These are phyloP conservation scores for Drosophila azteca DNA, from an alignment of 1,140 invertebrate genomes.

Conservation along the genomic window DNA sequence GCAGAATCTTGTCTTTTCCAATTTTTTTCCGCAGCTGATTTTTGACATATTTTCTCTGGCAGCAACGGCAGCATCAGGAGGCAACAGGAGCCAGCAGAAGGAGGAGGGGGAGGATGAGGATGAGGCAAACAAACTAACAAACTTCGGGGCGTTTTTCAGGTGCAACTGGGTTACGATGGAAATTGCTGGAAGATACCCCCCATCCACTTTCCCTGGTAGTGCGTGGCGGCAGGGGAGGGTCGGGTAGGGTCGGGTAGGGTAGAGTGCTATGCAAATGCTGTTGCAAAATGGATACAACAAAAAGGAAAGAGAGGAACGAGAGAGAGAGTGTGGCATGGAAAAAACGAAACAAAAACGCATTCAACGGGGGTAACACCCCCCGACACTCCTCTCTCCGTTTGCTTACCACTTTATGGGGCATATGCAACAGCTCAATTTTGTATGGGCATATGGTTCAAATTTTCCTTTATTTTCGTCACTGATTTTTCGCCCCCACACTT, in stretches of 20 bases:
- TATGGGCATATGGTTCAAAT: conserved; percentile 33
- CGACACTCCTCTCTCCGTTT: neutral
- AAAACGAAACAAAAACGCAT: conserved; percentile 57
- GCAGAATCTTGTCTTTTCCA: conserved; percentile 52
- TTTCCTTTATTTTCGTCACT: neutral
- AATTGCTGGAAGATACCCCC: conserved; percentile 34
- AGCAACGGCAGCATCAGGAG: conserved; percentile 25
- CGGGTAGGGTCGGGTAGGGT: conserved; percentile 19
- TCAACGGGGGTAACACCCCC: conserved; percentile 43
- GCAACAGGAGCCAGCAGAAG: no score
- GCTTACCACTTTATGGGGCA: conserved; percentile 26
- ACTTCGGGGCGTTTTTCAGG: conserved; percentile 69
- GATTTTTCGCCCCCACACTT: conserved; percentile 21
- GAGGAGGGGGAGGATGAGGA: no score
- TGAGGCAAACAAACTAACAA: conserved; percentile 66
- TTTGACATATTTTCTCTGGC: conserved; percentile 78
- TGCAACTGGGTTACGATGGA: conserved; percentile 73
- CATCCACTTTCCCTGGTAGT: neutral
- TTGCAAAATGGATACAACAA: conserved; percentile 64
- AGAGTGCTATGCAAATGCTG: conserved; percentile 66
- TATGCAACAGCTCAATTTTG: conserved; percentile 76
- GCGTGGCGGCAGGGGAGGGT: neutral
- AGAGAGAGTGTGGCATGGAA: conserved; percentile 20
- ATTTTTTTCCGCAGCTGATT: conserved; percentile 65
- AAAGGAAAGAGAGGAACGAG: neutral